Percentiles rank a stretch among this genome's conserved stretches.
Evolutionary conservation across 2,113 vertebrate genomes (phyloP).

Genomic region (Procapra przewalskii): DNA sequence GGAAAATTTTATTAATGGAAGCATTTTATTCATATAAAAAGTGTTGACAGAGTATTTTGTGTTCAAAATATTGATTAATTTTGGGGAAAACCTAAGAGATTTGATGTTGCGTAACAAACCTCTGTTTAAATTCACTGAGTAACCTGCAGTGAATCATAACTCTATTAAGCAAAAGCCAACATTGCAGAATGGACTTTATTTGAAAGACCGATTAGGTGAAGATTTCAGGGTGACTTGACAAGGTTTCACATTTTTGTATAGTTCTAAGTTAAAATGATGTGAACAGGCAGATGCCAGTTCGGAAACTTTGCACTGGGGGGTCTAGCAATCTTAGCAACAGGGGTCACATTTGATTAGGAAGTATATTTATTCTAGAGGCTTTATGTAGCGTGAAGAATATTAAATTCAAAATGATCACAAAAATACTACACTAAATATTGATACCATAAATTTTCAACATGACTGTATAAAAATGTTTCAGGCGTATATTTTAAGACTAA

Average conservation of each 20-base stretch:
- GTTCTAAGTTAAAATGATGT: not conserved
- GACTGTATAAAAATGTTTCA: not conserved
- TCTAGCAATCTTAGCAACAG: not conserved
- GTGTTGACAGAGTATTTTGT: not conserved
- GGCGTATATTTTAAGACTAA: not conserved
- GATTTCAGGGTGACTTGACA: not conserved
- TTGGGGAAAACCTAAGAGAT: not conserved
- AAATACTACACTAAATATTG: not conserved
- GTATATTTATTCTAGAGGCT: not conserved
- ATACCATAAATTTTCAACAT: not conserved
- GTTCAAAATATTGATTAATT: slow-evolving; percentile 37
- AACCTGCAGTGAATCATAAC: not conserved
- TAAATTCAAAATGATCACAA: not conserved
- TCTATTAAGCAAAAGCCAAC: not conserved
- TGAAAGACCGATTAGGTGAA: not conserved
- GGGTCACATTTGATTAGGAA: not conserved
- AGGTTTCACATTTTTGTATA: not conserved
- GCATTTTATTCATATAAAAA: not conserved
- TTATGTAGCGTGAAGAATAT: not conserved
- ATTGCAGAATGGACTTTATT: not conserved
- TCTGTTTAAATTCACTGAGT: not conserved
- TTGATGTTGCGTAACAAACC: not conserved
- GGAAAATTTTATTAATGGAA: not conserved
- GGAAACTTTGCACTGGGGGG: not conserved
- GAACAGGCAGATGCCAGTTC: not conserved